These are phyloP conservation scores for Erinaceus europaeus DNA, from an alignment of 2,113 vertebrate species.

Conservation along the genomic window DNA sequence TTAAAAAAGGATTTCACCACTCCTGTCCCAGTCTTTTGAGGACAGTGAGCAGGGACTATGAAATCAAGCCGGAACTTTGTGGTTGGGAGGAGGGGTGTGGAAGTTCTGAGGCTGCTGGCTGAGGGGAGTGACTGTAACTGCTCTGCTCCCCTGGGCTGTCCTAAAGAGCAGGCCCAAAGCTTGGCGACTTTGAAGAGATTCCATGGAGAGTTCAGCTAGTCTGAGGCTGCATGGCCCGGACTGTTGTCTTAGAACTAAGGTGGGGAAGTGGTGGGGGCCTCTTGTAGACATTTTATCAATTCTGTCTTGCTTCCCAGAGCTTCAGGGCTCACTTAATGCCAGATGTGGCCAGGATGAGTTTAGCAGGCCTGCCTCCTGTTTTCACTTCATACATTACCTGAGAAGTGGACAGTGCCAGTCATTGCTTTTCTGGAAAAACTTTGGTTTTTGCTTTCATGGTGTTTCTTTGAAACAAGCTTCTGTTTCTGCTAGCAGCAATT, in stretches of 20 bases:
- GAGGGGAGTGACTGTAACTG: not conserved
- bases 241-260: not conserved
- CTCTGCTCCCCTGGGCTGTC: not conserved
- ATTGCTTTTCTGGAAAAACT: slow-evolving; percentile 27
- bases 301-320: not conserved
- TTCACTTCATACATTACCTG: slow-evolving; percentile 6
- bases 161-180: not conserved
- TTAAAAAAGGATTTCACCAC: not conserved
- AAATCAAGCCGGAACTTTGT: not conserved
- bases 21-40: not conserved
- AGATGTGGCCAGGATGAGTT: not conserved
- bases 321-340: not conserved
- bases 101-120: not conserved
- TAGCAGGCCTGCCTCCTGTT: slow-evolving; percentile 14
- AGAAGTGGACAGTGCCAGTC: not conserved
- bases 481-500: not conserved
- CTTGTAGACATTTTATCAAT: not conserved
- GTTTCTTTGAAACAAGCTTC: slow-evolving; percentile 18
- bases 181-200: slow-evolving; percentile 10
- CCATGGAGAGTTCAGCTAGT: not conserved
- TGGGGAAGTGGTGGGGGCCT: not conserved
- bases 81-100: not conserved
- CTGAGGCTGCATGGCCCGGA: slow-evolving; percentile 10
- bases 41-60: not conserved
- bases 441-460: slow-evolving; percentile 40